phyloP scores from a whole-genome alignment of 1,140 invertebrate species.

The Diabrotica virgifera region DNA sequence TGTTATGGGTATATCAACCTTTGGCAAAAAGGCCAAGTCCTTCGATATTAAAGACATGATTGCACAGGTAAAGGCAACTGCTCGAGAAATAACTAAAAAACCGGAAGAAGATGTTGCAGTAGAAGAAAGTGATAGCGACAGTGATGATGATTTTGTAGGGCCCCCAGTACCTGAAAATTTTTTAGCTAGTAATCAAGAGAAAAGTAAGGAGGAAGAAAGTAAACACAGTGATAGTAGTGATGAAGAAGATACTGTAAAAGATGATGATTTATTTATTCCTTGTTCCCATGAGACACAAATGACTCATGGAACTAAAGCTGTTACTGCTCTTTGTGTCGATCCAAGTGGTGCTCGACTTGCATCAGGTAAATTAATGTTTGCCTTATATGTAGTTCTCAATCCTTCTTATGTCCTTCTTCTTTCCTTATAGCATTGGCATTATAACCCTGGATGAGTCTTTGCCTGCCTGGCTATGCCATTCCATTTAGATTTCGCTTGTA shows the following conservation, averaged over 20 bases:
- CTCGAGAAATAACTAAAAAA: constrained; percentile 42
- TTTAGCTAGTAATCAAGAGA: constrained; percentile 1
- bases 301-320: constrained; percentile 80
- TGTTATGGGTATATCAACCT: constrained; percentile 72
- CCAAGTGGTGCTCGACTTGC: constrained; percentile 89
- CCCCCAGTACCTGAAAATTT: constrained; percentile 54
- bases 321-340: constrained; percentile 86
- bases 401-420: no score
- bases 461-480: no score
- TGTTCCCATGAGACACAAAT: constrained; percentile 77
- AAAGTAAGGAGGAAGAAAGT: constrained; percentile 15
- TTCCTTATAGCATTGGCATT: no score
- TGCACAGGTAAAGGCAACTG: constrained; percentile 52
- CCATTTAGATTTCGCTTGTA: no score
- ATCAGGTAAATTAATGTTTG: constrained; percentile 49
- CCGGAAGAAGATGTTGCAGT: constrained; percentile 25
- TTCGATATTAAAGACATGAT: constrained; percentile 65
- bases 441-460: no score
- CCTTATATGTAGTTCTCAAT: neutral
- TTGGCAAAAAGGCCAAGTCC: constrained; percentile 75
- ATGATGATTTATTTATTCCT: constrained; percentile 66
- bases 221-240: constrained; percentile 49
- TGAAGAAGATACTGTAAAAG: constrained; percentile 52
- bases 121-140: constrained; percentile 41
- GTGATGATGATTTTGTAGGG: constrained; percentile 57